Base-by-base conservation (phyloP, 2,888 invertebrate genomes). In the Thysanoteuthis rhombus region DNA sequence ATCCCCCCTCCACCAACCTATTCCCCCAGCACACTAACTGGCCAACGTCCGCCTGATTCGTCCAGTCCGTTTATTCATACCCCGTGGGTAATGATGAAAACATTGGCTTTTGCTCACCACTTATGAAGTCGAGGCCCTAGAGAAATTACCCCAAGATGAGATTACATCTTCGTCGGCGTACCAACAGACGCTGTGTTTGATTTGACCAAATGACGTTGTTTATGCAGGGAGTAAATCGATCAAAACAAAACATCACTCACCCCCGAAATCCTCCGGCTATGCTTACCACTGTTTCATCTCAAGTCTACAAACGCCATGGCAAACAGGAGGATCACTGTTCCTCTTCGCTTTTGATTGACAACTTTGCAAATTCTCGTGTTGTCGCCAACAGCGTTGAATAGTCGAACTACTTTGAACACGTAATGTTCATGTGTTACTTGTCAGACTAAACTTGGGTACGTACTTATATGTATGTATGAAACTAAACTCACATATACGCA, bases 51-150 rank as follows among this genome's bases (percentile, higher is more conserved):
- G 75, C 12, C 36, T 10, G n/a, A 75, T n/a, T 75, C 16, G 32
- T 10, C 75, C 75, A 12, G 32, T 75, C n/a, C 32, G n/a, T 75
- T 75, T 75, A 75, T 75, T 75, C n/a, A 12, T n/a, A n/a, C 75
- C 75, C 75, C 75, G 75, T n/a, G 75, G 75, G 75, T 75, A 75
- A 75, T 75, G 75, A 75, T 75, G 75, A 75, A 75, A 75, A 75
- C 75, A 75, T 75, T 75, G 75, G n/a, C 75, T 36, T 75, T n/a
- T 75, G 75, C 75, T 75, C 75, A 75, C n/a, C 75, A 75, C 75
- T 75, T 75, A 75, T 75, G 19, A 75, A 75, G 36, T 75, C 75
- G 2, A 75, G 12, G n/a, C 75, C 75, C 75, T 12, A n/a, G 75
- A 75, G 75, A 75, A 75, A 75, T 75, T 36, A 75, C n/a, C 75